Percentiles rank a stretch among this genome's conserved stretches.
These are phyloP conservation scores for Alces alces DNA, from an alignment of 2,113 vertebrate species.

Conservation along the genomic window DNA sequence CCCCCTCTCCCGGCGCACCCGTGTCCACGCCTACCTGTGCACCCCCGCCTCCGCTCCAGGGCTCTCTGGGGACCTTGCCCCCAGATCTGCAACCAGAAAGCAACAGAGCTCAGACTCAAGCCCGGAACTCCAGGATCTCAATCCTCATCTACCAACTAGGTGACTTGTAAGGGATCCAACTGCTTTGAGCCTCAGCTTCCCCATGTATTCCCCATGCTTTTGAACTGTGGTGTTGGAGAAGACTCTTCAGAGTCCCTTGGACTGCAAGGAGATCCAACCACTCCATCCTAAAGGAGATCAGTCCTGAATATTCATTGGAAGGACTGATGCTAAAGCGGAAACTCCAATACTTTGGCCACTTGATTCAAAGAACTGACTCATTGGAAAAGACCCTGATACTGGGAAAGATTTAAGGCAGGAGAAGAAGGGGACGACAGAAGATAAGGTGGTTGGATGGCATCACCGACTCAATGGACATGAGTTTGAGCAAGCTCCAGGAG, in stretches of 20 bases:
- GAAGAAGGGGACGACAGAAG: neutral
- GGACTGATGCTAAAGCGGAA: neutral
- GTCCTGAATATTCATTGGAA: neutral
- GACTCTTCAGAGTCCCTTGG: neutral
- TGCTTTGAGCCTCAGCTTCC: neutral
- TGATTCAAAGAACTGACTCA: neutral
- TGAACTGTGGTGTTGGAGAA: neutral
- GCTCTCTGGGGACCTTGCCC: neutral
- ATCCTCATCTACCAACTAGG: neutral
- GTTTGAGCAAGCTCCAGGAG: neutral
- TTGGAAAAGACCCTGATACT: neutral
- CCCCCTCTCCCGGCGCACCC: accelerated
- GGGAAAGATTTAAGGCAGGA: neutral
- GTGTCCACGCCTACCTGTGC: neutral
- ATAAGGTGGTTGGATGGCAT: neutral
- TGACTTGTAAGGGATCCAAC: neutral
- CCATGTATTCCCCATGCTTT: neutral
- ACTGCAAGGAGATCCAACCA: neutral
- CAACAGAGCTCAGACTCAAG: neutral
- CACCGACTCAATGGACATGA: accelerated
- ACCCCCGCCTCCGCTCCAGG: accelerated
- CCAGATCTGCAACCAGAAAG: neutral
- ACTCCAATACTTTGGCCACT: neutral
- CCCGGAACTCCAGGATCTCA: neutral
- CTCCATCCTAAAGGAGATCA: neutral